Evolutionary conservation across 2,888 invertebrate genomes (phyloP).

Genomic region (Caprella mutica): DNA sequence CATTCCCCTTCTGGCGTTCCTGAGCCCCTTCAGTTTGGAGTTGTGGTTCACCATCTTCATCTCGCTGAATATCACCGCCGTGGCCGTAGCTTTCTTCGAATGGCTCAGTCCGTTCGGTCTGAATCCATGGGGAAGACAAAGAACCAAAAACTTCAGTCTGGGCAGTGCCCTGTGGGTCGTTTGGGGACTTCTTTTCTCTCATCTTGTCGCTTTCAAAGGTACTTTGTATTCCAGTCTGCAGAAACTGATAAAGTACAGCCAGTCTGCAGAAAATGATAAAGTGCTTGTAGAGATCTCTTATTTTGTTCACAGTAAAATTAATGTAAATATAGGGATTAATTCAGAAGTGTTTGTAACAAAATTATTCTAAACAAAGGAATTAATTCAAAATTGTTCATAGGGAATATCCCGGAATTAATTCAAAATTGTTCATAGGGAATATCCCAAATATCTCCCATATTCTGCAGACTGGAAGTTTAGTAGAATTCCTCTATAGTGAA

Average conservation of each 20-base stretch:
- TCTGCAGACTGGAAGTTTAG: no score
- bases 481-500: no score
- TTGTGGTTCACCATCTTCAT: slow-evolving; percentile 85
- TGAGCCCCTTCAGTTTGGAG: slow-evolving; percentile 75
- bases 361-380: background rate
- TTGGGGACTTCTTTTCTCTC: slow-evolving; percentile 85
- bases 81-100: slow-evolving; percentile 82
- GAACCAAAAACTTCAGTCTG: slow-evolving; percentile 85
- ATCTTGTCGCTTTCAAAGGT: slow-evolving; percentile 75
- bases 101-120: slow-evolving; percentile 88
- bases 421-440: no score
- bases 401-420: no score
- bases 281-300: no score
- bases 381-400: no score
- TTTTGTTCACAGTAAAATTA: no score
- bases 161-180: slow-evolving; percentile 79
- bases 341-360: no score
- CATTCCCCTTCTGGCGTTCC: slow-evolving; percentile 63
- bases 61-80: slow-evolving; percentile 73
- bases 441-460: no score
- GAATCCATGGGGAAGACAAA: slow-evolving; percentile 85
- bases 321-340: no score
- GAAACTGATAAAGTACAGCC: no score
- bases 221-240: background rate
- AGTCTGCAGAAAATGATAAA: no score